Base-by-base conservation (phyloP, 2,888 invertebrate species). In the Gandaritis pyraliata region DNA sequence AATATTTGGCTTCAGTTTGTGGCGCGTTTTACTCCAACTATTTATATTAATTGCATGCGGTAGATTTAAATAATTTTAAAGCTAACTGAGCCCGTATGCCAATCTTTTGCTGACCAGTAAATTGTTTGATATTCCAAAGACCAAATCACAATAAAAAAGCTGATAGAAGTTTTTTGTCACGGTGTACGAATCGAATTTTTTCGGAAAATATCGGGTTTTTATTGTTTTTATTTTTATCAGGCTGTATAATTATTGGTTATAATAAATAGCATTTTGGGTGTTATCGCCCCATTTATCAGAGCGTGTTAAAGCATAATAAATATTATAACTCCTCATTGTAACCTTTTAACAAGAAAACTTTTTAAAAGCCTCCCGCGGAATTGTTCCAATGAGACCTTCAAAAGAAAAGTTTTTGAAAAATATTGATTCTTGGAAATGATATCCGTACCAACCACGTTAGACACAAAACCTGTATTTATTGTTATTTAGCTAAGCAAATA, bases 241-340 rank as follows among this genome's bases (percentile, higher is more conserved):
- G 50, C 41, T 13, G 50, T 11, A 16, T 58, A 58, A 62, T 56
- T 52, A 48, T 49, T 23, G 41, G 8, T 15, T 51, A 18, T 46
- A 54, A 50, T 54, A 54, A 33, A 23, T 18, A 51, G 13, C 41
- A 38, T 58, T 33, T 58, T 12, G 18, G 33, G 10, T 47, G 41
- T 41, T 68, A 70, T 70, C 68, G 16, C 12, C 1, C 58, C 54
- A 58, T 72, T 67, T 58, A 72, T 70, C 71, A 62, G 58, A 66
- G 67, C 71, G 70, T 73, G 72, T 68, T 63, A 13, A 47, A 64
- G 59, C 54, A 62, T 68, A 69, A 71, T 72, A 72, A 73, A 69
- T 65, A 63, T 58, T 62, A 64, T 58, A 58, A 57, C 43, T 58
- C 45, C 55, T 63, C 56, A 54, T 65, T 62, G 49, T 65, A 65